Conservation (phyloP, 2,113 vertebrate genomes). For the Phylloscopus whistleri region DNA sequence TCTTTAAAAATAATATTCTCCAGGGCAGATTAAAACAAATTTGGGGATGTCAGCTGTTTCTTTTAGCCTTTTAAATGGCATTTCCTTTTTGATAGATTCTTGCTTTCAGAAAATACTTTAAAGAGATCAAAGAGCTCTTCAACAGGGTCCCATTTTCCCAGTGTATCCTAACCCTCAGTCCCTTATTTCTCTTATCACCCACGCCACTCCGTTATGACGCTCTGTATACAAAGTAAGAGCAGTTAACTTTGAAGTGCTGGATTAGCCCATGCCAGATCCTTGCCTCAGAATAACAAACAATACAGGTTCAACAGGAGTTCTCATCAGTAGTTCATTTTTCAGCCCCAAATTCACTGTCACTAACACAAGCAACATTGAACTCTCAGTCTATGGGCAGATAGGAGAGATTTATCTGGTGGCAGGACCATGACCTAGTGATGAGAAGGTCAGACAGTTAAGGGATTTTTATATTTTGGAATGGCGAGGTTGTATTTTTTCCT, state of each 20-base stretch:
- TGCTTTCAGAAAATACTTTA: conserved; percentile 85
- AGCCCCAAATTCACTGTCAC: conserved; percentile 84
- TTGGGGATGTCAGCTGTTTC: conserved; percentile 70
- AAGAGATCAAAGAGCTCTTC: conserved; percentile 89
- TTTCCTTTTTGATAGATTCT: conserved; percentile 84
- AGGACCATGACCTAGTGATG: conserved; percentile 71
- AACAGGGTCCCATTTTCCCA: conserved; percentile 77
- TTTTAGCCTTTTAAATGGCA: conserved; percentile 68
- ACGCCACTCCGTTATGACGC: conserved; percentile 83
- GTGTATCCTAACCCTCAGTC: conserved; percentile 78
- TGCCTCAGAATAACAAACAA: conserved; percentile 91
- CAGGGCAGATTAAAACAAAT: conserved; percentile 58
- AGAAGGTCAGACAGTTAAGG: conserved; percentile 71
- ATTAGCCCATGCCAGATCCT: conserved; percentile 84
- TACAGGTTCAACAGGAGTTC: conserved; percentile 84
- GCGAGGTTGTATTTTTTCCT: conserved; percentile 67
- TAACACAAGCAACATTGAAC: conserved; percentile 85
- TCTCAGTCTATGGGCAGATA: conserved; percentile 76
- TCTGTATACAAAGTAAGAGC: conserved; percentile 87
- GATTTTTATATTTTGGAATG: conserved; percentile 73
- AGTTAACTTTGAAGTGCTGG: conserved; percentile 88
- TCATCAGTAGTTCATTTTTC: conserved; percentile 85
- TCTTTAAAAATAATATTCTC: conserved; percentile 68
- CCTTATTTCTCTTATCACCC: conserved; percentile 89
- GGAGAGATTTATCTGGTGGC: conserved; percentile 81